Evolutionary conservation across 2,113 vertebrate genomes (phyloP).

Genomic region (Cyanoliseus patagonus): DNA sequence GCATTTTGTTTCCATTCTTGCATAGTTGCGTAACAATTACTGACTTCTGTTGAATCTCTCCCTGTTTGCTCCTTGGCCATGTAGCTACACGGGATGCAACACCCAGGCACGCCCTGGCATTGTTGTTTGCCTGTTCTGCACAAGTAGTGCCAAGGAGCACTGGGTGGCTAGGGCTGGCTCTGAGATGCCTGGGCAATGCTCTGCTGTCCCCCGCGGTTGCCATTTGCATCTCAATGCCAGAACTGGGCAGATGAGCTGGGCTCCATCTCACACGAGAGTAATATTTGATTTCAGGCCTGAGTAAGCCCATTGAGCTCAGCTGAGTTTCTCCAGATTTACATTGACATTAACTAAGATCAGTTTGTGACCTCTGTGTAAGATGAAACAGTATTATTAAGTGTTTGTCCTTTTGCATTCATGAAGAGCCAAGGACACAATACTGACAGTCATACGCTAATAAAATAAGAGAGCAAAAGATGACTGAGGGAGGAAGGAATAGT

Average conservation of each 20-base stretch:
- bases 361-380: background rate
- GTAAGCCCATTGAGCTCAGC: background rate
- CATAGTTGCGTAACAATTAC: background rate
- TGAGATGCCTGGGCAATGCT: background rate
- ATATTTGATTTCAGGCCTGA: slow-evolving; percentile 31
- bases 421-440: background rate
- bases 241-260: background rate
- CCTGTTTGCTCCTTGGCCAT: background rate
- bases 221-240: background rate
- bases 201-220: rapidly evolving
- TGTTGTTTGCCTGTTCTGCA: background rate
- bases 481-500: background rate
- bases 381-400: background rate
- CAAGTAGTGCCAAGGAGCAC: background rate
- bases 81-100: background rate
- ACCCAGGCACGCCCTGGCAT: background rate
- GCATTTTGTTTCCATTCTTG: background rate
- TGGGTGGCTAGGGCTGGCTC: rapidly evolving
- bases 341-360: background rate
- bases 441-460: background rate
- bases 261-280: background rate
- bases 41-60: background rate
- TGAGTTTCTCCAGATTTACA: background rate
- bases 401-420: background rate
- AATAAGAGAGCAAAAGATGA: background rate